Evolutionary conservation across 2,113 vertebrate genomes (phyloP).

Genomic region (Piliocolobus tephrosceles): DNA sequence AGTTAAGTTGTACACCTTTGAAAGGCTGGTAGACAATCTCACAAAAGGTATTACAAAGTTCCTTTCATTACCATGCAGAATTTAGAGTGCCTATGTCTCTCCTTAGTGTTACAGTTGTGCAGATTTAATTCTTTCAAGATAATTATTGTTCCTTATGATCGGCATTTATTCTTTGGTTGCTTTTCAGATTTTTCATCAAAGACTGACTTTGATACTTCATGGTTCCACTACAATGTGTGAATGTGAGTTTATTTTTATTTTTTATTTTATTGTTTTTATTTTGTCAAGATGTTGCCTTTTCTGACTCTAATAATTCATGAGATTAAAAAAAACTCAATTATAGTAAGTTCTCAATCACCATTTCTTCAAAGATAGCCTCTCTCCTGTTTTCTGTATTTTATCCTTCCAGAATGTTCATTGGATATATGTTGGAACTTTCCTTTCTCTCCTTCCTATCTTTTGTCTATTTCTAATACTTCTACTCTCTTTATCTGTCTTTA

Average conservation of each 20-base stretch:
- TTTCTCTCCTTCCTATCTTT: not conserved
- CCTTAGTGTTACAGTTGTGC: not conserved
- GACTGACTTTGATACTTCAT: not conserved
- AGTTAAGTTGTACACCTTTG: not conserved
- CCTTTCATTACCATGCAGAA: not conserved
- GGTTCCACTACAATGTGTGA: not conserved
- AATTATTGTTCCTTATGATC: not conserved
- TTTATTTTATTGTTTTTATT: not conserved
- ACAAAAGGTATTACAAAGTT: not conserved
- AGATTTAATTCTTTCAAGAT: not conserved
- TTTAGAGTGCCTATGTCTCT: not conserved
- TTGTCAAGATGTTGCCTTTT: not conserved
- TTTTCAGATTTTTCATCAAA: constrained; percentile 23
- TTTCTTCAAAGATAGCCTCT: not conserved
- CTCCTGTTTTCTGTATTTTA: constrained; percentile 2
- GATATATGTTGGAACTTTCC: not conserved
- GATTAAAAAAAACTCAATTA: not conserved
- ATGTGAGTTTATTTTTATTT: not conserved
- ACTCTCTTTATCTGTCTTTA: not conserved
- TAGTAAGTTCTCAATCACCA: not conserved
- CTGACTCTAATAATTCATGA: not conserved
- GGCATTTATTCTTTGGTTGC: not conserved
- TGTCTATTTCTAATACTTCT: not conserved
- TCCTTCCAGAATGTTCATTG: not conserved
- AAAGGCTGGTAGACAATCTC: not conserved